Evolutionary conservation across 2,113 vertebrate genomes (phyloP).

Genomic region (Dipodomys spectabilis): DNA sequence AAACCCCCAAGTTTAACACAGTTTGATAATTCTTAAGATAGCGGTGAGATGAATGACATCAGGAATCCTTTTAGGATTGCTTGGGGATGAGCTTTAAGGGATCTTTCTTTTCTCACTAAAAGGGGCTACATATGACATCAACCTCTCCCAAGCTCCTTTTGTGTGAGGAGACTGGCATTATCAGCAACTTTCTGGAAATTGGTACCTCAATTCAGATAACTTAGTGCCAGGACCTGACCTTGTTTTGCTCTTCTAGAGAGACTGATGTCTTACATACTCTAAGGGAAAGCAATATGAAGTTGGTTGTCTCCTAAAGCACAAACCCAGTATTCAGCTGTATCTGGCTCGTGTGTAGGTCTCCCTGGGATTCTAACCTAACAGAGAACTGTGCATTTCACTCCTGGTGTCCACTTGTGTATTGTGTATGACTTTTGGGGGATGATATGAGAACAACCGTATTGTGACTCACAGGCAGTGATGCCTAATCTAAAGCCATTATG

Average conservation of each 20-base stretch:
- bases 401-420: neutral
- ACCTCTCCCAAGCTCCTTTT: neutral
- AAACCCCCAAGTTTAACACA: conserved; percentile 28
- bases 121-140: neutral
- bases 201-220: neutral
- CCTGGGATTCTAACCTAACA: neutral
- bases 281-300: neutral
- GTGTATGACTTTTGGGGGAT: neutral
- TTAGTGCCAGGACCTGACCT: neutral
- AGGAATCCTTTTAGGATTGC: neutral
- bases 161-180: neutral
- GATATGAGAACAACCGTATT: neutral
- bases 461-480: neutral
- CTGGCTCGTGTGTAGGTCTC: neutral
- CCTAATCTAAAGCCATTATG: neutral
- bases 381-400: neutral
- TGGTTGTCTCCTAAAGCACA: neutral
- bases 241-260: neutral
- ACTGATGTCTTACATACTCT: neutral
- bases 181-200: neutral
- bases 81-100: neutral
- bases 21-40: conserved; percentile 37
- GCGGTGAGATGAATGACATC: neutral
- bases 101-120: neutral
- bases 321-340: neutral